A percentile compares a stretch with the other conserved stretches of the same genome.
phyloP scores from a whole-genome alignment of 2,888 invertebrate genomes.

The Synergus itoensis region DNA sequence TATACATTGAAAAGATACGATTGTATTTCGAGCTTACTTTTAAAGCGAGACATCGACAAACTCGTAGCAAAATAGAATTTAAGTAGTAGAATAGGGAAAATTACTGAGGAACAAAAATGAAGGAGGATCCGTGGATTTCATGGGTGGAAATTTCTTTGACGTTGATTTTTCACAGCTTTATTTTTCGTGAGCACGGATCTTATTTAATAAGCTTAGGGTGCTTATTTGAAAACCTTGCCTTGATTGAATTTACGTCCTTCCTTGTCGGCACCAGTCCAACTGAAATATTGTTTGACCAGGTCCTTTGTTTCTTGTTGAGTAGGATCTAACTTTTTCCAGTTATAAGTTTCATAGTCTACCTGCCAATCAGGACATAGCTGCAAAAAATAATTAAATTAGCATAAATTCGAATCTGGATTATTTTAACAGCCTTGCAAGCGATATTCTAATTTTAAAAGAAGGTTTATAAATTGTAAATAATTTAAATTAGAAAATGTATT shows the following conservation, averaged over 20 bases:
- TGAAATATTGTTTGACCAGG: constrained; percentile 92
- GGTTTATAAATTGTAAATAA: too few species aligned
- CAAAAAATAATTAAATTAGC: constrained; percentile 63
- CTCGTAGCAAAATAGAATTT: constrained; percentile 37
- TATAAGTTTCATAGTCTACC: constrained; percentile 97
- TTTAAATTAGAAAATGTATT: too few species aligned
- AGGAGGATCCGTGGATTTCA: constrained; percentile 8
- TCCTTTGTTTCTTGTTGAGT: constrained; percentile 89
- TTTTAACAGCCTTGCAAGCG: neutral
- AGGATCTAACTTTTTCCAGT: constrained; percentile 96
- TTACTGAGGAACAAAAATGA: constrained; percentile 29
- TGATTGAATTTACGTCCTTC: constrained; percentile 96
- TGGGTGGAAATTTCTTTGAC: neutral
- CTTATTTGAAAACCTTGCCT: constrained; percentile 99
- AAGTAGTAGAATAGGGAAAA: constrained; percentile 17
- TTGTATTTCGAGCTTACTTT: constrained; percentile 9
- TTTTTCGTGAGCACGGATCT: constrained; percentile 69
- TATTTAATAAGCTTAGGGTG: constrained; percentile 59
- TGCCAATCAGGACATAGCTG: constrained; percentile 95
- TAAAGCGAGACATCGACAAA: constrained; percentile 21
- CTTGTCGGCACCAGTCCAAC: constrained; percentile 93
- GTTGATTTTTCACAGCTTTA: constrained; percentile 61
- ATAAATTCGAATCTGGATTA: constrained; percentile 8
- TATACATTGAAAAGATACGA: constrained; percentile 25
- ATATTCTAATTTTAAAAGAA: constrained; percentile 15